Base-by-base conservation (phyloP, 2,113 vertebrate genomes). In the Chlorodrepanis virens region DNA sequence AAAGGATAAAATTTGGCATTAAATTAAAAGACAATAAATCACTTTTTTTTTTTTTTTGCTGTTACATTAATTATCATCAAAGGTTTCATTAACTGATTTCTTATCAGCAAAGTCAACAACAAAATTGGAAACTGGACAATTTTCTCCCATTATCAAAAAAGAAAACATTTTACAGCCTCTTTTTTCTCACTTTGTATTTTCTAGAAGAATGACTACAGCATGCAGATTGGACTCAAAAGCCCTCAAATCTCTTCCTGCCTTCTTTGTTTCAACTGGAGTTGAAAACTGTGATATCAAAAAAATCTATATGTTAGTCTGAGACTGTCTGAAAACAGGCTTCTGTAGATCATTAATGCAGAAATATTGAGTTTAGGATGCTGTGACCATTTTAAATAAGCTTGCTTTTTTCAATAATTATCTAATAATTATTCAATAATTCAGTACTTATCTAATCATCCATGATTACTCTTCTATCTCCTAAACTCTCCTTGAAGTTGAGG, bases 11-110 rank as follows among this genome's bases (percentile, higher is more conserved):
- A 88, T 56, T 92, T 97, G 97, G 96, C 94, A 94, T 91, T 91
- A 86, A 93, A 95, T 97, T 94, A 96, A 96, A 97, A 96, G 69
- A 61, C 59, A 94, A 74, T 59, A 85, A 88, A 94, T 95, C 67
- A 71, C 69, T 69, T 76, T 90, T 56, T 53, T 27, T 49, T 49
- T 53, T 53, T 54, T 94, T 86, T 85, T 86, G 35, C 87, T 84
- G 61, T 37, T 94, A 89, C 96, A 95, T 95, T 96, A 94, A 93
- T 96, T 96, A 92, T 90, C 94, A 96, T 97, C 97, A 97, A 98
- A 98, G 88, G 35, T 97, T 98, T 98, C 74, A 93, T 96, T 97
- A 97, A 86, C 85, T 95, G 89, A 97, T 97, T 97, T 95, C 64
- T 95, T 97, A 97, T 97, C 96, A 94, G 72, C 57, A 82, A 92